A percentile compares a stretch with the other conserved stretches of the same genome.
phyloP scores from a whole-genome alignment of 2,888 invertebrate genomes.

The Tenthredo scrophulariae region DNA sequence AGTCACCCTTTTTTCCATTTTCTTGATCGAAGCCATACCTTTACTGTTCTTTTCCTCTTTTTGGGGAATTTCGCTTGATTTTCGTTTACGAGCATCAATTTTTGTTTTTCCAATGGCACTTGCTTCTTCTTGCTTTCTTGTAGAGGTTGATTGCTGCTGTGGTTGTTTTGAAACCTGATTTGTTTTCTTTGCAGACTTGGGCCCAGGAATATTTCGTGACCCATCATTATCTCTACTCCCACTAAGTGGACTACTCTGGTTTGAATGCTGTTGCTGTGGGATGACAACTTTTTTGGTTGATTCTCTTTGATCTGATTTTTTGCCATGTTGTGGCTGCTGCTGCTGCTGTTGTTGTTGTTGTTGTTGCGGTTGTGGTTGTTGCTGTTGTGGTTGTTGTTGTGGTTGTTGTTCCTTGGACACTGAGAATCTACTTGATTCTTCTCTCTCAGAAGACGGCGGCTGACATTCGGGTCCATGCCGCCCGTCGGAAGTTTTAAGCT shows the following conservation, averaged over 20 bases:
- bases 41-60: constrained; percentile 74
- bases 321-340: constrained; percentile 65
- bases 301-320: constrained; percentile 65
- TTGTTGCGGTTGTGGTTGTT: constrained; percentile 65
- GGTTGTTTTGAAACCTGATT: constrained; percentile 62
- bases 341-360: constrained; percentile 60
- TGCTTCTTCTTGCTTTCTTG: constrained; percentile 75
- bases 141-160: constrained; percentile 67
- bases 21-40: constrained; percentile 73
- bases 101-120: constrained; percentile 72
- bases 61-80: constrained; percentile 71
- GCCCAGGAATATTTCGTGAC: constrained; percentile 75
- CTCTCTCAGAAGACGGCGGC: constrained; percentile 88
- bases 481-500: constrained; percentile 92
- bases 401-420: constrained; percentile 73
- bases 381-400: constrained; percentile 76
- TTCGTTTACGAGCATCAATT: constrained; percentile 75
- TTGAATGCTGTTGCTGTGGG: constrained; percentile 55
- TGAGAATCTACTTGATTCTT: constrained; percentile 82
- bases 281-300: constrained; percentile 59
- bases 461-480: constrained; percentile 86
- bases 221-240: constrained; percentile 77
- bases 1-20: constrained; percentile 72
- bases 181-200: constrained; percentile 74
- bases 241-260: constrained; percentile 71